Evolutionary conservation across 2,797 vertebrate species (phyloP).

Genomic region (Brachymystax lenok): DNA sequence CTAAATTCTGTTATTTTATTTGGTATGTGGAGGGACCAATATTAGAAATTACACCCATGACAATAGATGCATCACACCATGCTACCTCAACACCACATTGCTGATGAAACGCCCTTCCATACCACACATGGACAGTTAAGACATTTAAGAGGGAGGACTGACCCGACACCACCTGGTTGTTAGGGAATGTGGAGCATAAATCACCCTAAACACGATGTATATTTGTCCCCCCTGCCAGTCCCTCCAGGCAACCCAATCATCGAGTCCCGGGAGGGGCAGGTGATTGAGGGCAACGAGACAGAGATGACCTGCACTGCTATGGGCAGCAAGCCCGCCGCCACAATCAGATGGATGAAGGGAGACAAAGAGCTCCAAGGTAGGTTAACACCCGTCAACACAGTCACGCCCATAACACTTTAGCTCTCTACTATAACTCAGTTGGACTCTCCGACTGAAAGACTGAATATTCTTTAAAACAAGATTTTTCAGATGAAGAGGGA

Average conservation of each 20-base stretch:
- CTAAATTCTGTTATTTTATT: no score
- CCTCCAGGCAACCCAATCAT: constrained; percentile 92
- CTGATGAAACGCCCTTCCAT: neutral
- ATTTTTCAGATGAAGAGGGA: neutral
- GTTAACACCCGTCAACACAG: neutral
- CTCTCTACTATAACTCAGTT: neutral
- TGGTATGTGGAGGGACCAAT: no score
- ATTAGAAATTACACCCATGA: no score
- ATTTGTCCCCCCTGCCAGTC: constrained; percentile 68
- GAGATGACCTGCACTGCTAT: constrained; percentile 94
- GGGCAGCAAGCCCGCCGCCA: constrained; percentile 92
- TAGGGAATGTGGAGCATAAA: no score
- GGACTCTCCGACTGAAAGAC: neutral
- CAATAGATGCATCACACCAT: no score
- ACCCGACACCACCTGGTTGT: neutral
- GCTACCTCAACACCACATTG: neutral
- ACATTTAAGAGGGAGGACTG: neutral
- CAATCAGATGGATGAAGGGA: constrained; percentile 93
- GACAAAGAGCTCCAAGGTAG: constrained; percentile 88
- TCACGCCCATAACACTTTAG: neutral
- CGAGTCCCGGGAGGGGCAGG: constrained; percentile 86
- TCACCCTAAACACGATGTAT: neutral
- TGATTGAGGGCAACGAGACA: constrained; percentile 89
- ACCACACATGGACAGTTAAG: neutral
- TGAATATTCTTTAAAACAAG: neutral